phyloP scores from a whole-genome alignment of 2,113 vertebrate species.

The Ctenomys sociabilis region DNA sequence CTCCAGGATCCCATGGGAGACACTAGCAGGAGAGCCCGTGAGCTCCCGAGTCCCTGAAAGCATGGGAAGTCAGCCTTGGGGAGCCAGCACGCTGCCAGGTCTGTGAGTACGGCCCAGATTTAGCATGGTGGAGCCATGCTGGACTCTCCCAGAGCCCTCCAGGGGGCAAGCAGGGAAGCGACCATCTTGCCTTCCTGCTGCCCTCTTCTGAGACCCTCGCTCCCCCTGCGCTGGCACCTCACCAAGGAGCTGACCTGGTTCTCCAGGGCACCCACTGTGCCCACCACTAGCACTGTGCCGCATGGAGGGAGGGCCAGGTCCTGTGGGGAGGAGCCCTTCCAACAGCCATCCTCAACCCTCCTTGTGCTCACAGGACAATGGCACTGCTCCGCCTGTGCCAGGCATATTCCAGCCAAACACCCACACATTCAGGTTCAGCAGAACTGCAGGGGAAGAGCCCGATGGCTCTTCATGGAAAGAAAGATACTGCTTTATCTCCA shows the following conservation, averaged over 20 bases:
- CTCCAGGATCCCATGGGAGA: neutral
- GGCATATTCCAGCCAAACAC: neutral
- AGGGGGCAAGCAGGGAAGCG: neutral
- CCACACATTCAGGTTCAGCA: neutral
- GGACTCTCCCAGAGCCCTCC: neutral
- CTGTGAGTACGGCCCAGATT: too few species aligned
- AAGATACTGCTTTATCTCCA: constrained; percentile 19
- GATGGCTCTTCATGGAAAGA: neutral
- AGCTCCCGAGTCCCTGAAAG: neutral
- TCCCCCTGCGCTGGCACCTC: neutral
- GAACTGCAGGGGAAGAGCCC: neutral
- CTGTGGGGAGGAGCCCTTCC: neutral
- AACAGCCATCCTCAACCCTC: neutral
- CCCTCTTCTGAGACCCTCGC: neutral
- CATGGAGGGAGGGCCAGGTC: neutral
- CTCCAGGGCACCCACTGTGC: neutral
- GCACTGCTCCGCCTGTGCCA: too few species aligned
- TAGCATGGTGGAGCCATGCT: neutral
- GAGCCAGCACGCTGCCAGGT: neutral
- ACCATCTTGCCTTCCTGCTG: neutral
- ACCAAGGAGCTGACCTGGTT: neutral
- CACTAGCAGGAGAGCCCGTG: neutral
- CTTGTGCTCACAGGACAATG: neutral
- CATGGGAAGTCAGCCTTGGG: neutral
- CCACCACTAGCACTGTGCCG: neutral